A percentile compares a stretch with the other conserved stretches of the same genome.
phyloP scores from a whole-genome alignment of 2,888 invertebrate species.

The Diarsia mendica region DNA sequence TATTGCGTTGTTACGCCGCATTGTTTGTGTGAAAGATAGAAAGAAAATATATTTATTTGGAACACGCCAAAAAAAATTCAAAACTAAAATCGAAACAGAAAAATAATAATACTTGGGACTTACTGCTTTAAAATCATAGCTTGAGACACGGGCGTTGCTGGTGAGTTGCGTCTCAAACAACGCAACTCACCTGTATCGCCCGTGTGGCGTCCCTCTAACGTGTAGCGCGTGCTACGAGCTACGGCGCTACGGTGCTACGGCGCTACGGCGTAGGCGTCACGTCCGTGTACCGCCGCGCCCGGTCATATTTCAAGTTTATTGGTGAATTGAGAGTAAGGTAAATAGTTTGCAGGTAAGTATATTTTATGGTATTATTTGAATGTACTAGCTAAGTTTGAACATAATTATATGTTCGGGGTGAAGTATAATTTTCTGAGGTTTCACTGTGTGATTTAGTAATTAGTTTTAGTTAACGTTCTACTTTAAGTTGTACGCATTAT shows the following conservation, averaged over 20 bases:
- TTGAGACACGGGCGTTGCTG: too few species aligned
- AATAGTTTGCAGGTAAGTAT: slow-evolving; percentile 20
- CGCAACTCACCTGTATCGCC: neutral
- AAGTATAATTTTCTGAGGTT: neutral
- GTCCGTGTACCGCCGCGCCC: too few species aligned
- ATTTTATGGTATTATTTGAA: slow-evolving; percentile 7
- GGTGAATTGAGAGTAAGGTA: slow-evolving; percentile 42
- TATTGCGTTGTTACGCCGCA: neutral
- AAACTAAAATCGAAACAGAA: too few species aligned
- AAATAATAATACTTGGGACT: too few species aligned
- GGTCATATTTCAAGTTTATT: slow-evolving; percentile 39
- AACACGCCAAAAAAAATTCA: too few species aligned
- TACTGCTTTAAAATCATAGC: neutral
- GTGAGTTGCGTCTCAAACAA: too few species aligned
- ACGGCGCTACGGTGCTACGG: slow-evolving; percentile 21
- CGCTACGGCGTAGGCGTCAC: slow-evolving; percentile 55
- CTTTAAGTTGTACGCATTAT: neutral
- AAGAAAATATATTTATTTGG: too few species aligned
- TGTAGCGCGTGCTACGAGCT: slow-evolving; percentile 57
- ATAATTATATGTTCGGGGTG: slow-evolving; percentile 5
- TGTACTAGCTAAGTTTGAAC: neutral
- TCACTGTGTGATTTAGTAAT: neutral
- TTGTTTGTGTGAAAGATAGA: neutral
- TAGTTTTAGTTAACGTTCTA: neutral
- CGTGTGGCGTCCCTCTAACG: slow-evolving; percentile 29